Percentiles rank a stretch among this genome's conserved stretches.
Conservation (phyloP, 1,140 invertebrate genomes). For the Akabosia matsudoensis region DNA sequence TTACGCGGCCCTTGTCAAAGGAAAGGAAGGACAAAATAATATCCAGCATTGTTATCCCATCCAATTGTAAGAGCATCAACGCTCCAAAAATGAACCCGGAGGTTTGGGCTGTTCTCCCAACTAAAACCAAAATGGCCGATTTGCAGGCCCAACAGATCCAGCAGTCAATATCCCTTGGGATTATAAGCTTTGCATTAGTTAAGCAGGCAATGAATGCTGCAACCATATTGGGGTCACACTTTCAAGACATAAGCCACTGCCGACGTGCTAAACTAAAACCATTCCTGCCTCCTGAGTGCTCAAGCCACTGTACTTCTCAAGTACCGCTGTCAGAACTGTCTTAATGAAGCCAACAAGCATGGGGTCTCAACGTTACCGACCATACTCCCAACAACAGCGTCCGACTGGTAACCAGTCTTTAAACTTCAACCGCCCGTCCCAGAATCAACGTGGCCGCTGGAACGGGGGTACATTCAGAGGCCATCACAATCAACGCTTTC, state of each 20-base stretch:
- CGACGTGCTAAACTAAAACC: slow-evolving; percentile 1
- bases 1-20: slow-evolving; percentile 1
- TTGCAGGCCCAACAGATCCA: neutral
- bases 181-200: neutral
- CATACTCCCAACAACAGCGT: too few relatives aligned
- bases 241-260: neutral
- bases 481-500: neutral
- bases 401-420: neutral
- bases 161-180: neutral
- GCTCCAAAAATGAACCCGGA: slow-evolving; percentile 29
- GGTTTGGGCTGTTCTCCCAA: slow-evolving; percentile 24
- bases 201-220: slow-evolving; percentile 17
- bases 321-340: neutral
- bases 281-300: neutral
- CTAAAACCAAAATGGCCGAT: neutral
- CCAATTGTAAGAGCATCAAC: slow-evolving; percentile 16
- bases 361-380: too few relatives aligned
- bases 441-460: neutral
- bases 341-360: too few relatives aligned
- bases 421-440: slow-evolving; percentile 22
- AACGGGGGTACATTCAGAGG: neutral
- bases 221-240: neutral
- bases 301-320: neutral
- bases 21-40: neutral
- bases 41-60: neutral